Evolutionary conservation across 2,888 invertebrate species (phyloP).

Genomic region (Volucella inanis): DNA sequence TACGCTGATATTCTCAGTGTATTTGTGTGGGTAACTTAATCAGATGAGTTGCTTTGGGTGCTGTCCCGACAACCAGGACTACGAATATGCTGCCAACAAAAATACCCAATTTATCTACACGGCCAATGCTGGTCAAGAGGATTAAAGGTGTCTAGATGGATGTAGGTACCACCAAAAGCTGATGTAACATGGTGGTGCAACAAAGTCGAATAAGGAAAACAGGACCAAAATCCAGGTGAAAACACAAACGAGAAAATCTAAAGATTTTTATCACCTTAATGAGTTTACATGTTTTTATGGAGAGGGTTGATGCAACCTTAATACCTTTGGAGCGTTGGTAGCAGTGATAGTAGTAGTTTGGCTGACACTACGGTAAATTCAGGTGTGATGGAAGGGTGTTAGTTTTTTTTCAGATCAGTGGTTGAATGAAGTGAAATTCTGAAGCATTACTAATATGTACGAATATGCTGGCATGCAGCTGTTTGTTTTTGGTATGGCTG

Average conservation of each 20-base stretch:
- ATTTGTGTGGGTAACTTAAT: slow-evolving; percentile 65
- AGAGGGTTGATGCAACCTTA: slow-evolving; percentile 3
- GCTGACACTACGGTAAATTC: slow-evolving; percentile 61
- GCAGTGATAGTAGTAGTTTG: slow-evolving; percentile 24
- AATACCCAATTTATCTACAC: slow-evolving; percentile 62
- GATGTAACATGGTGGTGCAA: slow-evolving; percentile 54
- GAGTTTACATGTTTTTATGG: slow-evolving; percentile 68
- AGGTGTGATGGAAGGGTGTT: slow-evolving; percentile 11
- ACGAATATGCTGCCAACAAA: slow-evolving; percentile 55
- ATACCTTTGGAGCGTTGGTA: slow-evolving; percentile 1
- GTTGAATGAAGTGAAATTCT: slow-evolving; percentile 7
- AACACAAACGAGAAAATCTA: slow-evolving; percentile 63
- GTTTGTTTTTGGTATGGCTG: neutral
- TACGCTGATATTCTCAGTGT: slow-evolving; percentile 26
- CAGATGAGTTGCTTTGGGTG: slow-evolving; percentile 68
- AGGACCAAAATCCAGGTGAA: slow-evolving; percentile 54
- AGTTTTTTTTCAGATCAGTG: slow-evolving; percentile 42
- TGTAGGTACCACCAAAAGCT: slow-evolving; percentile 61
- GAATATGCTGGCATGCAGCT: neutral
- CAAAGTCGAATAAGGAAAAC: slow-evolving; percentile 32
- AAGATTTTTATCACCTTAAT: slow-evolving; percentile 75
- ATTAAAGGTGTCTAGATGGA: slow-evolving; percentile 52
- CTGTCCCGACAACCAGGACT: slow-evolving; percentile 21
- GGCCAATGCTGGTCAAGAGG: slow-evolving; percentile 56
- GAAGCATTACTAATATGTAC: neutral